phyloP scores from a whole-genome alignment of 2,113 vertebrate genomes.

The Chloroceryle aenea region DNA sequence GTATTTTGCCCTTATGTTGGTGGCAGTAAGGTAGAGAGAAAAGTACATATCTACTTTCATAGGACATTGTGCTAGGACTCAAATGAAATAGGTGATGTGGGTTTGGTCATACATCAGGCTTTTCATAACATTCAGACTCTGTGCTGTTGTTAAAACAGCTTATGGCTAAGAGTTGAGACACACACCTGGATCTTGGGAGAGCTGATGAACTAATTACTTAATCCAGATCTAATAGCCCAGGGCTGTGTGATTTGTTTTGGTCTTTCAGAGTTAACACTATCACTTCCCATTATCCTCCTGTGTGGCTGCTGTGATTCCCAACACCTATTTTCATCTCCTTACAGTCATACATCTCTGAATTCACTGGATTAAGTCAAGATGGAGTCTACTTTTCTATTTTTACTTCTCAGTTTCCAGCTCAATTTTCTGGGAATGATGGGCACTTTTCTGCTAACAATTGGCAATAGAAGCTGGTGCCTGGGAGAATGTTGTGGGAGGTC shows the following conservation, averaged over 20 bases:
- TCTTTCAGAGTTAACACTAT: not conserved
- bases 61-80: not conserved
- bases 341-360: rapidly evolving
- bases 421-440: not conserved
- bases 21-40: not conserved
- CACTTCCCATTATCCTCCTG: not conserved
- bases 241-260: not conserved
- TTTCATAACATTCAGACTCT: not conserved
- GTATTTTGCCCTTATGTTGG: not conserved
- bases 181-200: not conserved
- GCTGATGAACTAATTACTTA: not conserved
- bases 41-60: not conserved
- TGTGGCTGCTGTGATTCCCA: not conserved
- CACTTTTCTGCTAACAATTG: not conserved
- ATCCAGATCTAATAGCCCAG: not conserved
- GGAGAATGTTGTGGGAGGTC: not conserved
- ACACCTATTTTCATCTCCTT: not conserved
- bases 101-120: not conserved
- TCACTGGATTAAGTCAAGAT: not conserved
- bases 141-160: not conserved
- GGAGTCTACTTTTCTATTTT: not conserved
- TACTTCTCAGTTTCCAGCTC: not conserved
- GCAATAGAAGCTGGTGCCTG: not conserved
- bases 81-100: not conserved
- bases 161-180: not conserved